phyloP scores from a whole-genome alignment of 2,113 vertebrate species.

The Antechinus stuartii region DNA sequence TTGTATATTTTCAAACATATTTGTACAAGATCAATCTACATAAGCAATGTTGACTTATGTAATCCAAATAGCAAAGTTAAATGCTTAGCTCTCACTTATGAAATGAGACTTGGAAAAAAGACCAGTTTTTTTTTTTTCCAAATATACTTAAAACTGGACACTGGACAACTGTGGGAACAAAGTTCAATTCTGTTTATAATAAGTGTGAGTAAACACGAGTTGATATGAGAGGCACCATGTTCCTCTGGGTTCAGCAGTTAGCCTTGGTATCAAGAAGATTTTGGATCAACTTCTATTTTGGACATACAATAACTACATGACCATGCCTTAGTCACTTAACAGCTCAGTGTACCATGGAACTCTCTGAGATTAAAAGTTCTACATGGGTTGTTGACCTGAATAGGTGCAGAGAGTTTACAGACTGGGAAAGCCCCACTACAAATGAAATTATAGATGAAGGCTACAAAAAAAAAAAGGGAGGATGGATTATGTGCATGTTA shows the following conservation, averaged over 20 bases:
- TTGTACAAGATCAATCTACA: neutral
- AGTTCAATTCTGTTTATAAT: constrained; percentile 6
- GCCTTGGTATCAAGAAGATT: neutral
- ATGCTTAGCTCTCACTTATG: neutral
- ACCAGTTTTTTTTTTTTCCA: constrained; percentile 14
- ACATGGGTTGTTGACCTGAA: neutral
- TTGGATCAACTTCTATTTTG: neutral
- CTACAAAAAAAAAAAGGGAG: neutral
- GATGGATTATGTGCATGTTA: neutral
- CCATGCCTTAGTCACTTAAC: neutral
- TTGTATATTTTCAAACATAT: constrained; percentile 17
- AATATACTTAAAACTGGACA: neutral
- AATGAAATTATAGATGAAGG: neutral
- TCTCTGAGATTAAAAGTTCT: neutral
- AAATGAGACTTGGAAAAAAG: constrained; percentile 14
- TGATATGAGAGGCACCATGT: neutral
- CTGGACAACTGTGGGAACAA: constrained; percentile 38
- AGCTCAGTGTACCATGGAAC: neutral
- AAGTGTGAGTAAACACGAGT: neutral
- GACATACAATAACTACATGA: neutral
- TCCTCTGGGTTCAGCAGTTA: neutral
- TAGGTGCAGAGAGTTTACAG: neutral
- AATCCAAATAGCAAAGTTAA: constrained; percentile 56
- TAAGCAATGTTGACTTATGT: neutral
- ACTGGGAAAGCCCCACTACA: neutral